phyloP scores from a whole-genome alignment of 1,140 invertebrate species.

The Subanguina moxae region DNA sequence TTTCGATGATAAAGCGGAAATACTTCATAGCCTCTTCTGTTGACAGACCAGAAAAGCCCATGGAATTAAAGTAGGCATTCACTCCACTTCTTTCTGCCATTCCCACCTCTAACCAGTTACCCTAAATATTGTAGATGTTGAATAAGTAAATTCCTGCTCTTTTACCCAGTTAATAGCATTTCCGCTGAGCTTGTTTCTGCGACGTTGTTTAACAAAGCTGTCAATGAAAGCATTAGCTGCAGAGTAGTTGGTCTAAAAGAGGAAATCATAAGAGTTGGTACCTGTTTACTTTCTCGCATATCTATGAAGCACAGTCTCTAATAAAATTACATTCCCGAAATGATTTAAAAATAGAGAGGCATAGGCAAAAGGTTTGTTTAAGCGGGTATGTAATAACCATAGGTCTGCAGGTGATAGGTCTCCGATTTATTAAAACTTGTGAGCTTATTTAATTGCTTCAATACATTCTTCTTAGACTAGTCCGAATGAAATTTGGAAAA shows the following conservation, averaged over 20 bases:
- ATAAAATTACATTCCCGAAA: too few species aligned
- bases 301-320: too few species aligned
- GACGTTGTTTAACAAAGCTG: not conserved
- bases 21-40: conserved; percentile 21
- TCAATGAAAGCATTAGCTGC: conserved; percentile 29
- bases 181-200: conserved; percentile 1
- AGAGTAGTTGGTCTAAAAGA: conserved; percentile 14
- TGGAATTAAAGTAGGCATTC: not conserved
- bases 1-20: conserved; percentile 23
- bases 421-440: too few species aligned
- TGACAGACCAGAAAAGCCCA: conserved; percentile 25
- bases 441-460: too few species aligned
- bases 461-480: too few species aligned
- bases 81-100: conserved; percentile 25
- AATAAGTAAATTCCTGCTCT: not conserved
- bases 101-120: conserved; percentile 37
- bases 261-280: too few species aligned
- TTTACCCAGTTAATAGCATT: conserved; percentile 4
- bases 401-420: too few species aligned
- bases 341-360: too few species aligned
- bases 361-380: too few species aligned
- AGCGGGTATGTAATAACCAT: too few species aligned
- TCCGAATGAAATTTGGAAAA: too few species aligned
- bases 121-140: conserved; percentile 19
- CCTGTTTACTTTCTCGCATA: too few species aligned